A percentile compares a stretch with the other conserved stretches of the same genome.
Evolutionary conservation across 2,888 invertebrate genomes (phyloP).

Genomic region (Heliconius hortense): DNA sequence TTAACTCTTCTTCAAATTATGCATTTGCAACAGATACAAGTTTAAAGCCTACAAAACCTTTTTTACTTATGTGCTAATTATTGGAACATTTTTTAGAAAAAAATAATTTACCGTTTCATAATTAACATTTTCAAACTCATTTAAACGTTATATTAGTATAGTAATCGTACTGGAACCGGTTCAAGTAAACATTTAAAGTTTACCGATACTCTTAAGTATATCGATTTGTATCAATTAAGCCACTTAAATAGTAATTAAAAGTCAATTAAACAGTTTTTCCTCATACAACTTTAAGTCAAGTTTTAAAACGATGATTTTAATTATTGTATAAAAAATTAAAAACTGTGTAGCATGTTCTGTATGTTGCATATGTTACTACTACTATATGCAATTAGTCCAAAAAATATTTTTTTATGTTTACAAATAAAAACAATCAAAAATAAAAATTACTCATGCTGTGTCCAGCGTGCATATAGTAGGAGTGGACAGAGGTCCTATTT

Average conservation of each 20-base stretch:
- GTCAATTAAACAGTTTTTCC: conserved; percentile 17
- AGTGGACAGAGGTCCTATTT: background rate
- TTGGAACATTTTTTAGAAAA: background rate
- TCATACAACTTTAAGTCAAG: conserved; percentile 4
- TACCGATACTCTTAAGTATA: conserved; percentile 14
- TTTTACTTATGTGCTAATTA: too few relatives aligned
- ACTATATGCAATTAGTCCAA: too few relatives aligned
- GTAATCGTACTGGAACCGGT: background rate
- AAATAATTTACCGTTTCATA: background rate
- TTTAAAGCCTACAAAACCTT: too few relatives aligned
- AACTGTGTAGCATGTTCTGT: background rate
- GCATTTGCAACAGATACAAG: too few relatives aligned
- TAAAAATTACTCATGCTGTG: too few relatives aligned
- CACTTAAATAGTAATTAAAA: conserved; percentile 23
- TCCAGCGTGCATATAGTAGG: too few relatives aligned
- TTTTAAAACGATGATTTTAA: conserved; percentile 14
- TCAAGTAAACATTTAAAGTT: conserved; percentile 13
- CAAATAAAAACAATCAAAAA: too few relatives aligned
- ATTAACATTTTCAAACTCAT: conserved; percentile 1
- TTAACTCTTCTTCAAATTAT: too few relatives aligned
- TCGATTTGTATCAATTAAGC: conserved; percentile 35
- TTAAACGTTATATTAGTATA: conserved; percentile 9
- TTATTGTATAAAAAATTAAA: background rate
- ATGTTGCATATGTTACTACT: too few relatives aligned
- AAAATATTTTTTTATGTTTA: too few relatives aligned